These are phyloP conservation scores for Stichopus horrens DNA, from an alignment of 53 echinoderm and acorn worm species.

Conservation along the genomic window DNA sequence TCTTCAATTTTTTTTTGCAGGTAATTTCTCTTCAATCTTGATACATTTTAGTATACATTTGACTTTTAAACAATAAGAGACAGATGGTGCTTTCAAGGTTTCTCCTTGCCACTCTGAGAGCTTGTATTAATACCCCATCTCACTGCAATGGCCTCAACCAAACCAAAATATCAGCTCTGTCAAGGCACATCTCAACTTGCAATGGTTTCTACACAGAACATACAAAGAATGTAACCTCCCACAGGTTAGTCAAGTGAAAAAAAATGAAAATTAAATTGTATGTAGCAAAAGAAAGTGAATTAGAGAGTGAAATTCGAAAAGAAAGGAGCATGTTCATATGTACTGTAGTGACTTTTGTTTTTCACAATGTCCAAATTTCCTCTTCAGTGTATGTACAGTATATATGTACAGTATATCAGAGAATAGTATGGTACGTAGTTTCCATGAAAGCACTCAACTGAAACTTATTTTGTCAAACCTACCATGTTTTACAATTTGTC, in stretches of 20 bases:
- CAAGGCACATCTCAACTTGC: slow-evolving; percentile 36
- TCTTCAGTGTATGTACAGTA: no score
- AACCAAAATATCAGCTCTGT: slow-evolving; percentile 15
- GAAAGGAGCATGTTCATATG: no score
- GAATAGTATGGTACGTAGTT: not conserved
- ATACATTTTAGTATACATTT: not conserved
- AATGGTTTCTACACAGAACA: slow-evolving; percentile 24
- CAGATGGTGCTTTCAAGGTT: slow-evolving; percentile 34
- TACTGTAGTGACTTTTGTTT: no score
- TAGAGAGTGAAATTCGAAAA: not conserved
- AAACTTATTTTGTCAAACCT: no score
- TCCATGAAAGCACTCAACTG: slow-evolving; percentile 5
- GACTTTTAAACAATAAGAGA: not conserved
- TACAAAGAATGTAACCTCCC: slow-evolving; percentile 21
- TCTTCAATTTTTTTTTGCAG: not conserved
- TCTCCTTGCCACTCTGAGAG: slow-evolving; percentile 31
- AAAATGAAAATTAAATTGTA: not conserved
- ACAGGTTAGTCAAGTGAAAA: slow-evolving; percentile 10
- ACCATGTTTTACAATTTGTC: no score
- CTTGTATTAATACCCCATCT: not conserved
- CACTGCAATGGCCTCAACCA: not conserved
- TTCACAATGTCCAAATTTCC: no score
- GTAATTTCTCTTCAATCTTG: not conserved
- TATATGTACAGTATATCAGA: no score
- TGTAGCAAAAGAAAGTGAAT: not conserved